These are phyloP conservation scores for Theristicus caerulescens DNA, from an alignment of 2,113 vertebrate genomes.

Conservation along the genomic window DNA sequence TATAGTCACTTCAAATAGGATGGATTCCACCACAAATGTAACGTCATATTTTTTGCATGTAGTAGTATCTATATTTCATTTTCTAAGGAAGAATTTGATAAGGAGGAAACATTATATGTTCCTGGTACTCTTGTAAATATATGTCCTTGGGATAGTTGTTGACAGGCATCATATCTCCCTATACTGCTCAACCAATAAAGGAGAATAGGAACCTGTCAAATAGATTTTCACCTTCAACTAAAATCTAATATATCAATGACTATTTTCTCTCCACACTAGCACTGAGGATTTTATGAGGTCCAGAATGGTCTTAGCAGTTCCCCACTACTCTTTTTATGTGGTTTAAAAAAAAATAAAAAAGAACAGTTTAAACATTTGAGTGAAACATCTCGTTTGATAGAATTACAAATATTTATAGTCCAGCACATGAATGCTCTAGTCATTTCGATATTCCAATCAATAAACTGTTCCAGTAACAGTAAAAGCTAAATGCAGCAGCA, in stretches of 20 bases:
- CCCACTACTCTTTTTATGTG: not conserved
- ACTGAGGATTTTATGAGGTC: not conserved
- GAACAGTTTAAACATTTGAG: not conserved
- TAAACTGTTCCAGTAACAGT: slow-evolving; percentile 3
- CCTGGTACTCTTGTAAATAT: not conserved
- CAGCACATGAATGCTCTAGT: not conserved
- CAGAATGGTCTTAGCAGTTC: not conserved
- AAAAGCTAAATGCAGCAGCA: not conserved
- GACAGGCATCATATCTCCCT: not conserved
- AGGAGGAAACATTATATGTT: not conserved
- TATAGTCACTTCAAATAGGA: not conserved
- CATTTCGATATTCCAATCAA: not conserved
- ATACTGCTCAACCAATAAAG: not conserved
- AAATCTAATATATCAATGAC: not conserved
- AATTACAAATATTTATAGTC: not conserved
- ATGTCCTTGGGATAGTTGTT: not conserved
- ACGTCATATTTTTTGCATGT: not conserved
- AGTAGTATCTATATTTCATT: not conserved
- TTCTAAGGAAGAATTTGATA: not conserved
- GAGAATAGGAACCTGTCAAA: not conserved
- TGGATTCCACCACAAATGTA: not conserved
- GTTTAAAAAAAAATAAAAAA: not conserved
- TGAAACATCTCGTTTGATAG: not conserved
- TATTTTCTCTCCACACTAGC: not conserved
- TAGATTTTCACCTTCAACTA: not conserved